phyloP scores from a whole-genome alignment of 2,113 vertebrate species.

The Bolborhynchus lineola region DNA sequence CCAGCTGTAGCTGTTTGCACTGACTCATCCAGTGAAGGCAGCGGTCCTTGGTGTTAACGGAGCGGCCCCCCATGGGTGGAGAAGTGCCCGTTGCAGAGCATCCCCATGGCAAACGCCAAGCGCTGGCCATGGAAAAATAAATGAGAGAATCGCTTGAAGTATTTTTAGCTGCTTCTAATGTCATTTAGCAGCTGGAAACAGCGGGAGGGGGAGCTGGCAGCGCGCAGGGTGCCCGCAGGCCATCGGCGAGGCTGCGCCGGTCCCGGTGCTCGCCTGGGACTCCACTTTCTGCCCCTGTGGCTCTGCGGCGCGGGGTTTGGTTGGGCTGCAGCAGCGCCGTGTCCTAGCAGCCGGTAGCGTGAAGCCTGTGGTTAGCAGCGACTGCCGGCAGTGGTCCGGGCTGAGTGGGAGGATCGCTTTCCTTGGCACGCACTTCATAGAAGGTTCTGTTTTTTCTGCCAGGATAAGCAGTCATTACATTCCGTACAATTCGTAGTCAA shows the following conservation, averaged over 20 bases:
- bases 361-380: constrained; percentile 71
- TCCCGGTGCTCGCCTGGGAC: background rate
- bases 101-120: background rate
- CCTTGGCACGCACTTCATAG: constrained; percentile 79
- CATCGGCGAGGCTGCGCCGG: background rate
- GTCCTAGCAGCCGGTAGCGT: constrained; percentile 56
- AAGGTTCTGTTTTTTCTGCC: constrained; percentile 72
- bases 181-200: constrained; percentile 40
- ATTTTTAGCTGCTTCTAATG: constrained; percentile 58
- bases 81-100: background rate
- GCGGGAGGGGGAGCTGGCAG: background rate
- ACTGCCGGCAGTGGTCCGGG: constrained; percentile 69
- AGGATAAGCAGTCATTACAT: constrained; percentile 80
- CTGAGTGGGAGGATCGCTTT: constrained; percentile 75
- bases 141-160: background rate
- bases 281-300: background rate
- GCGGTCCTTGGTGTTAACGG: fast-evolving
- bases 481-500: constrained; percentile 77
- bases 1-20: background rate
- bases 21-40: fast-evolving
- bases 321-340: constrained; percentile 13
- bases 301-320: constrained; percentile 22
- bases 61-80: background rate
- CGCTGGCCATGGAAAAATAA: background rate
- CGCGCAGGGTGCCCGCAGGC: background rate